Conservation (phyloP, 2,888 invertebrate genomes). For the Tetramorium bicarinatum region DNA sequence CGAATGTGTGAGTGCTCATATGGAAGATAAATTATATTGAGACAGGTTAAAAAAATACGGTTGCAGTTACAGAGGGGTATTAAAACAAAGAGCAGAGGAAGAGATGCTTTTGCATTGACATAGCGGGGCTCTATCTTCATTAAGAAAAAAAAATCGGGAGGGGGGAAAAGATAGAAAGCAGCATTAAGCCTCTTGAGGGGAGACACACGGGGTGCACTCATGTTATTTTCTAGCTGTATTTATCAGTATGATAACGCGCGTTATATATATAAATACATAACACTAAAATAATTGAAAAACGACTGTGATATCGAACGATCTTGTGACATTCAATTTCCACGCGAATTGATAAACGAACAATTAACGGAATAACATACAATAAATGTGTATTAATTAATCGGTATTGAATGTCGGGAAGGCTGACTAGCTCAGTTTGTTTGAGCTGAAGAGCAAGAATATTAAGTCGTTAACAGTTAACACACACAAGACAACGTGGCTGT, state of each 20-base stretch:
- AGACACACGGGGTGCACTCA: conserved; percentile 81
- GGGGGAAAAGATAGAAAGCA: conserved; percentile 55
- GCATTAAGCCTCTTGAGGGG: conserved; percentile 72
- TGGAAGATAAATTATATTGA: conserved; percentile 64
- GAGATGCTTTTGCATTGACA: conserved; percentile 57
- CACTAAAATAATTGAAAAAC: conserved; percentile 84
- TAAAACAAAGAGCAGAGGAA: conserved; percentile 58
- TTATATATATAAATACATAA: conserved; percentile 84
- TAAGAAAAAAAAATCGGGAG: conserved; percentile 55
- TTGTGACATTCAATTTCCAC: conserved; percentile 86
- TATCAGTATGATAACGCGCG: conserved; percentile 81
- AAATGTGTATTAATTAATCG: conserved; percentile 80
- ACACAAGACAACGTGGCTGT: conserved; percentile 80
- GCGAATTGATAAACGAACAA: conserved; percentile 82
- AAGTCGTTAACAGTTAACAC: conserved; percentile 82
- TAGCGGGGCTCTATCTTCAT: conserved; percentile 60
- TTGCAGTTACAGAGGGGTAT: conserved; percentile 84
- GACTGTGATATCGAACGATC: conserved; percentile 87
- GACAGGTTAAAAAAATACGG: conserved; percentile 78
- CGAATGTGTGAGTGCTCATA: conserved; percentile 66
- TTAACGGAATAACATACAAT: conserved; percentile 79
- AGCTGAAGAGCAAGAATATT: conserved; percentile 79
- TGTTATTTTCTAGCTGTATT: conserved; percentile 85
- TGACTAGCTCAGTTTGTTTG: conserved; percentile 76
- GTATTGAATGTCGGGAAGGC: conserved; percentile 83